These are phyloP conservation scores for Panzeria rudis DNA, from an alignment of 2,888 invertebrate genomes.

Conservation along the genomic window DNA sequence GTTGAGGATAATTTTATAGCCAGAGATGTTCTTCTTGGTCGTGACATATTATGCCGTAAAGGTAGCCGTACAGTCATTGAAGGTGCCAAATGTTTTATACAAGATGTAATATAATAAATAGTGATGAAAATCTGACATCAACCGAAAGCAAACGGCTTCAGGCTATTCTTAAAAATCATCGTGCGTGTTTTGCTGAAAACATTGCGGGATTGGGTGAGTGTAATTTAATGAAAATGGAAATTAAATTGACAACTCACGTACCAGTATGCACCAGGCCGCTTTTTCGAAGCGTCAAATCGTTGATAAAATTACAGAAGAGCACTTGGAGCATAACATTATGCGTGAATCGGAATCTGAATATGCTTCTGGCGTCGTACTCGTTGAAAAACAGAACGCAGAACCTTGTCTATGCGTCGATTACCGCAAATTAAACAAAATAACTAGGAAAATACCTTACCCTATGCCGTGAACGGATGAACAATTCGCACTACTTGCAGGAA, in stretches of 20 bases:
- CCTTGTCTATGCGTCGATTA: constrained; percentile 71
- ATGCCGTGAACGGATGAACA: constrained; percentile 72
- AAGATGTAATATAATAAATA: constrained; percentile 23
- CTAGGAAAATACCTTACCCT: constrained; percentile 62
- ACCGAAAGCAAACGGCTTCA: constrained; percentile 25
- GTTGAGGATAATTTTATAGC: constrained; percentile 29
- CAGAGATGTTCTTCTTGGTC: constrained; percentile 12
- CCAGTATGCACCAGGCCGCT: constrained; percentile 60
- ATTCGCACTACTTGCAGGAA: constrained; percentile 65
- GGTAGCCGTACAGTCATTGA: constrained; percentile 57
- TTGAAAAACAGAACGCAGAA: constrained; percentile 72
- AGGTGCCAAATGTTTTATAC: constrained; percentile 53
- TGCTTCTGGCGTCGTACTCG: constrained; percentile 65
- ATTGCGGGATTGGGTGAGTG: constrained; percentile 60
- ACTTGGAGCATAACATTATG: constrained; percentile 65
- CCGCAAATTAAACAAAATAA: constrained; percentile 60
- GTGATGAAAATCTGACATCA: neutral
- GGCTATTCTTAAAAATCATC: constrained; percentile 23
- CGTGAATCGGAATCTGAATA: constrained; percentile 66
- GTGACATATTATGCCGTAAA: constrained; percentile 45
- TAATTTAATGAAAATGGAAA: constrained; percentile 62
- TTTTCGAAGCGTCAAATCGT: constrained; percentile 68
- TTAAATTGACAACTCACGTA: constrained; percentile 27
- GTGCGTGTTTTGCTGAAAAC: constrained; percentile 41
- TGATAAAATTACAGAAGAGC: constrained; percentile 43